Base-by-base conservation (phyloP, 2,113 vertebrate species). In the Larimichthys polyactis region DNA sequence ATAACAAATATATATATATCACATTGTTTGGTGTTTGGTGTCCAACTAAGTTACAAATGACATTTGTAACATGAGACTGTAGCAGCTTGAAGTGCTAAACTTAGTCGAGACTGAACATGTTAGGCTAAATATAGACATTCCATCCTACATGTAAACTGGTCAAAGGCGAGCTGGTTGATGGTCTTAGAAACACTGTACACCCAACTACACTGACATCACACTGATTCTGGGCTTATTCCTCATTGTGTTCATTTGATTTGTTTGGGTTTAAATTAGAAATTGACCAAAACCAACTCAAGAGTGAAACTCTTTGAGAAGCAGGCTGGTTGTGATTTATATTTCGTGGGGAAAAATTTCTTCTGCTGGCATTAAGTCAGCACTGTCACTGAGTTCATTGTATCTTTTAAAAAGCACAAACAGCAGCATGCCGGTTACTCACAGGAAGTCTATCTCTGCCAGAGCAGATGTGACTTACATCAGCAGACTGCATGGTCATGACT, bases 91-190 rank as follows among this genome's bases (percentile, higher is more conserved):
- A 20, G 71, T 44, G 36, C 71, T 62, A 19, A 72, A 81, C 24
- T 73, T 79, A 72, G 75, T 55, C 4, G 19, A 44, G 24, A 52
- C 48, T 49, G 15, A 44, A 80, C 78, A 60, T 55, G 36, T 52
- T 73, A 36, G 55, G 64, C 75, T 84, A 84, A 81, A 84, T 79
- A 78, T 86, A 87, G 64, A 83, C 32, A 49, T 80, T 48, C 46
- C 57, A 81, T 7, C 3, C 52, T 57, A 40, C 36, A 75, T 82
- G 60, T 77, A 15, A 63, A 81, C n/a, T 62, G 19, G 36, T 77
- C 48, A 20, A 16, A 48, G 78, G 15, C 27, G 43, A 44, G 27
- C 16, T 22, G 32, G 44, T 36, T 44, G 22, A 19, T 77, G 46
- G 4, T 48, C 49, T 43, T 24, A 17, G 2, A 32, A 36, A 43